Conservation (phyloP, 2,797 vertebrate species). For the Tokudaia muenninki region DNA sequence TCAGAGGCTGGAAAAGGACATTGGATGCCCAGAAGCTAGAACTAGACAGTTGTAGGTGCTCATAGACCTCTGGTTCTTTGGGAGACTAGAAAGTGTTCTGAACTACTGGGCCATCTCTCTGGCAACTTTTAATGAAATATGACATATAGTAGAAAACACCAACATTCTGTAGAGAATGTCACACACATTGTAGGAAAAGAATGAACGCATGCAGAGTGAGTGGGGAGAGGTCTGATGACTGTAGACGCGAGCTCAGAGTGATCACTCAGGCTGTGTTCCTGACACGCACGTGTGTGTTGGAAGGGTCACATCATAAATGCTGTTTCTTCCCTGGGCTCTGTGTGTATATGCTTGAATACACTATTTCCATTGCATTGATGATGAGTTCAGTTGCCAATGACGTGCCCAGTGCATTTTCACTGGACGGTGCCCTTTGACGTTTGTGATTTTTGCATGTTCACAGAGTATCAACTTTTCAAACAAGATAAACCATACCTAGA, state of each 20-base stretch:
- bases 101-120: no score
- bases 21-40: background rate
- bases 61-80: background rate
- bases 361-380: background rate
- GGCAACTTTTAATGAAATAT: background rate
- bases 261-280: background rate
- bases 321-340: background rate
- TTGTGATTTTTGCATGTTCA: background rate
- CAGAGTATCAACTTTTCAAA: conserved; percentile 49
- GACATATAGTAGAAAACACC: background rate
- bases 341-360: background rate
- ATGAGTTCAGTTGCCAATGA: background rate
- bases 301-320: background rate
- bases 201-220: background rate
- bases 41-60: background rate
- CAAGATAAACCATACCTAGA: background rate
- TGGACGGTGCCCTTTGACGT: background rate
- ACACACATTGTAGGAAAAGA: background rate
- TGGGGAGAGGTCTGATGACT: background rate
- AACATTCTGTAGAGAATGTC: background rate
- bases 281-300: background rate
- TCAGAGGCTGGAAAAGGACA: background rate
- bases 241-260: background rate
- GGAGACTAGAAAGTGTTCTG: background rate
- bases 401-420: background rate